Conservation (phyloP, 2,888 invertebrate genomes). For the Prosopocoilus inquinatus region DNA sequence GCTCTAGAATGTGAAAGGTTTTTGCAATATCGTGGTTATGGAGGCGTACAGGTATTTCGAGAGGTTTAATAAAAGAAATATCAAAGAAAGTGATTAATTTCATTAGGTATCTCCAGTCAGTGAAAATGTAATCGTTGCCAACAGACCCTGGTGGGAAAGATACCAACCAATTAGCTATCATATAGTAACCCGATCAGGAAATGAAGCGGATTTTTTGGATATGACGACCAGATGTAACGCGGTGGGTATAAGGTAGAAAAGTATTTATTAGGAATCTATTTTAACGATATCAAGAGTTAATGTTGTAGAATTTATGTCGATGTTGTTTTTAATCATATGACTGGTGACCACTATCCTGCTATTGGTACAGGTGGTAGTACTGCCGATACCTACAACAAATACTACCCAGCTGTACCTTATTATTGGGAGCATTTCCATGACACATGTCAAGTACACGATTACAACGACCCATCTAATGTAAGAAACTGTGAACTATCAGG, state of each 20-base stretch:
- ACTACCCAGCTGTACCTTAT: constrained; percentile 64
- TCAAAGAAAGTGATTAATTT: background rate
- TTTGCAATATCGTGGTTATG: constrained; percentile 70
- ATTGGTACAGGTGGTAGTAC: constrained; percentile 62
- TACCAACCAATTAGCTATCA: constrained; percentile 84
- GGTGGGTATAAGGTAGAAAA: constrained; percentile 65
- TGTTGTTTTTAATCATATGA: constrained; percentile 85
- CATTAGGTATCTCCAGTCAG: constrained; percentile 70
- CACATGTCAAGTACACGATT: constrained; percentile 64
- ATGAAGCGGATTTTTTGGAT: constrained; percentile 65
- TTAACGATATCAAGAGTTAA: no score
- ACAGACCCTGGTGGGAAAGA: constrained; percentile 83
- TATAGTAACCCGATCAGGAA: constrained; percentile 73
- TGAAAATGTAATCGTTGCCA: constrained; percentile 61
- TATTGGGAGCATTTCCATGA: constrained; percentile 66
- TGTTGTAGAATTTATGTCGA: constrained; percentile 75
- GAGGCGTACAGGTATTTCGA: constrained; percentile 65
- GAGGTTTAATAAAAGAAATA: background rate
- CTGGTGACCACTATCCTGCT: constrained; percentile 50
- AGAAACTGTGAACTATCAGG: constrained; percentile 57
- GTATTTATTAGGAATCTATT: no score
- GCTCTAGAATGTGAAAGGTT: constrained; percentile 79
- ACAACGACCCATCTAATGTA: constrained; percentile 61
- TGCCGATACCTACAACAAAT: constrained; percentile 50
- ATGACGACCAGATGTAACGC: constrained; percentile 81